Percentiles rank a stretch among this genome's conserved stretches.
These are phyloP conservation scores for Python bivittatus DNA, from an alignment of 2,113 vertebrate genomes.

Conservation along the genomic window DNA sequence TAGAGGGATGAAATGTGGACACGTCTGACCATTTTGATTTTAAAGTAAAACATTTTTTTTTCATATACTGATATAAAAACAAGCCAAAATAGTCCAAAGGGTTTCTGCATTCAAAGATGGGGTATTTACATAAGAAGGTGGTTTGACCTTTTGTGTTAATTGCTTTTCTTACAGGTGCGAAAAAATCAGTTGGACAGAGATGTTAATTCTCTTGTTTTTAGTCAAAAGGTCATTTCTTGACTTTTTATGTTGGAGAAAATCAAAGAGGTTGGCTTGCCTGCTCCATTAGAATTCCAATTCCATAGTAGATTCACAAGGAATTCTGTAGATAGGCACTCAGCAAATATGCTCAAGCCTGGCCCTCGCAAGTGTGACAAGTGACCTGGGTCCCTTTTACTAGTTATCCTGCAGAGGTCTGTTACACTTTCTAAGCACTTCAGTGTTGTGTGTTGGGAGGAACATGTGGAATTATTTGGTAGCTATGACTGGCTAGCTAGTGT, in stretches of 20 bases:
- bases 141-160: neutral
- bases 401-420: neutral
- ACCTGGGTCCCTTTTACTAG: neutral
- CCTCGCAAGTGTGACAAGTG: neutral
- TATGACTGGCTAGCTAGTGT: neutral
- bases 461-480: neutral
- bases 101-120: constrained; percentile 43
- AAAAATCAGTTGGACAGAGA: constrained; percentile 4
- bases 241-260: neutral
- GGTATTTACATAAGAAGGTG: constrained; percentile 42
- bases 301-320: neutral
- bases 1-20: constrained; percentile 64
- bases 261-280: neutral
- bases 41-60: constrained; percentile 56
- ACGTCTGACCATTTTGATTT: constrained; percentile 60
- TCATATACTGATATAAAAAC: constrained; percentile 45
- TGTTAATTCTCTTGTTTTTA: constrained; percentile 38
- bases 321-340: neutral
- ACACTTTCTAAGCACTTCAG: neutral
- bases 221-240: constrained; percentile 45
- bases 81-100: constrained; percentile 52
- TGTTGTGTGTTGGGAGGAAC: neutral
- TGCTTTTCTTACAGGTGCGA: neutral
- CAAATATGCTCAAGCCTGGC: neutral
- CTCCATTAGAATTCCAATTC: neutral